A percentile compares a stretch with the other conserved stretches of the same genome.
Evolutionary conservation across 2,888 invertebrate genomes (phyloP).

Genomic region (Tetanocera ferruginea): DNA sequence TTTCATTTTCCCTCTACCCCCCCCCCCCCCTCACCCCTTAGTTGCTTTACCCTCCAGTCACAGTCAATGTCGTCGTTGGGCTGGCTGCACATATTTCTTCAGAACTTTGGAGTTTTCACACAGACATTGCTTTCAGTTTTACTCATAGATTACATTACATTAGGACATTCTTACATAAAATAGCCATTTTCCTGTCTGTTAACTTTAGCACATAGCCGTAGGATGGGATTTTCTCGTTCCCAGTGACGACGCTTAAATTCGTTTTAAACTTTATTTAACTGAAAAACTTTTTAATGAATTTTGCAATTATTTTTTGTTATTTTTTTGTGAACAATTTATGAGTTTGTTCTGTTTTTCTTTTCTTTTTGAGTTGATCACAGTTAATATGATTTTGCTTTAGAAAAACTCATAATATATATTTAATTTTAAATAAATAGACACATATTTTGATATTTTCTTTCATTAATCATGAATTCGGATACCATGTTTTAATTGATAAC

Average conservation of each 20-base stretch:
- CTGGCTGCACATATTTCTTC: constrained; percentile 20
- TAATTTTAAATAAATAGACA: background rate
- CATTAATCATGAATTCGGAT: background rate
- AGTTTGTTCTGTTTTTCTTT: background rate
- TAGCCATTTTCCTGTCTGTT: constrained; percentile 42
- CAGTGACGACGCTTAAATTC: background rate
- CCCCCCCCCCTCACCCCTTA: background rate
- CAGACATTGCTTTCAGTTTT: background rate
- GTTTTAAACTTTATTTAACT: constrained; percentile 17
- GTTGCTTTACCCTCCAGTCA: background rate
- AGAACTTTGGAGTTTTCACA: background rate
- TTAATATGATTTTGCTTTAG: background rate
- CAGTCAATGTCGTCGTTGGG: background rate
- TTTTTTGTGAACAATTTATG: background rate
- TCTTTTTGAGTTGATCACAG: background rate
- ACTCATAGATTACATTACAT: background rate
- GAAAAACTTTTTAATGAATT: constrained; percentile 25
- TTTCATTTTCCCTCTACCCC: background rate
- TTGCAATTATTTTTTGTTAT: background rate
- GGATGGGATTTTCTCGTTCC: too few species aligned
- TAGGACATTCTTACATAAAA: background rate
- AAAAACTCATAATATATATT: background rate
- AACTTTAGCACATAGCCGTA: constrained; percentile 23
- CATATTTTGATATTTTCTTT: background rate
- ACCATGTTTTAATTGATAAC: too few species aligned